Base-by-base conservation (phyloP, 1,140 invertebrate genomes). In the Nixonia krombeini region DNA sequence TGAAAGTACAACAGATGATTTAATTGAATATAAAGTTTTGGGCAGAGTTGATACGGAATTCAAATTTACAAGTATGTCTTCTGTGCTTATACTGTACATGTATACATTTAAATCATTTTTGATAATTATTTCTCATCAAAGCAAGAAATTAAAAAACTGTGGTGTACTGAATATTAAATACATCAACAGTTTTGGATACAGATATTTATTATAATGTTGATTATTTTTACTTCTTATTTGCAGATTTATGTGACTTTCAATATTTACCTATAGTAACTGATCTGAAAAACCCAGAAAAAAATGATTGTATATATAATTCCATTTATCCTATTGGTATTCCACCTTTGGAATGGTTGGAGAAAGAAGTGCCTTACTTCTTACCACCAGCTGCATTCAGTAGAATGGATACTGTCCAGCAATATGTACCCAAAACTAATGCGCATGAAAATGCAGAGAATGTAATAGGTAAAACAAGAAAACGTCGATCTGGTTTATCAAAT, bases 191-290 rank as follows among this genome's bases (percentile, higher is more conserved):
- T n/a, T n/a, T n/a, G n/a, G n/a, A n/a, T n/a, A n/a, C n/a, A n/a
- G n/a, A n/a, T n/a, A 45, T 44, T 21, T 56, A 29, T 57, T 65
- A 44, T 10, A 74, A 41, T 17, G 15, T n/a, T 50, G 55, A 10
- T 51, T 5, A 70, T 21, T 56, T 52, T 8, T 47, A 5, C 68
- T 59, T 55, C 9, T 40, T 12, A 50, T 78, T 89, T 85, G 66
- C 70, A 95, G 94, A 88, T 74, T 83, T 97, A 53, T 92, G 90
- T 82, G 96, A 98, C 83, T 97, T 95, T 82, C 96, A 97, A 85
- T 97, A 92, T 82, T 80, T 97, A 33, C 94, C 96, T 15, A 86
- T 95, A 63, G 76, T 83, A 33, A 75, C 81, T 47, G 77, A 52
- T 53, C 81, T 72, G 72, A 79, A 63, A 52, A 80, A 79, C 74